Conservation (phyloP, 2,113 vertebrate species). For the Glareola pratincola region DNA sequence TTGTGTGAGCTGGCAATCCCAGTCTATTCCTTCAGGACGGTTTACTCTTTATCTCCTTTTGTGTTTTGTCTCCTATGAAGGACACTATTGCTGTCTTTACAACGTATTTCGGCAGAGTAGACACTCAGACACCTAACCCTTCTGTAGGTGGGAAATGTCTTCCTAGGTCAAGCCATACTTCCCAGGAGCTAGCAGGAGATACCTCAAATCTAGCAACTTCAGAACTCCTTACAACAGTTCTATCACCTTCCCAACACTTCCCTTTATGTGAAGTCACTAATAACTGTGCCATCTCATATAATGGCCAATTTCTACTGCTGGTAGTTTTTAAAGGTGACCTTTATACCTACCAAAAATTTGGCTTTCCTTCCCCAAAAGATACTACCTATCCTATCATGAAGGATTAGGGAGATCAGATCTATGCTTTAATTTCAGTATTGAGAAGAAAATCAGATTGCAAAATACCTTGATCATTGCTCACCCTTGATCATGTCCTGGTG, state of each 20-base stretch:
- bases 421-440: neutral
- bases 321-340: neutral
- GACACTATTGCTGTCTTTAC: fast-evolving
- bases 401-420: neutral
- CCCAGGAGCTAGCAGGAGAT: neutral
- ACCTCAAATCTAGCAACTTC: neutral
- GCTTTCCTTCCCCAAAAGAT: neutral
- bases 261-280: neutral
- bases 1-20: neutral
- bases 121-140: neutral
- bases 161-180: neutral
- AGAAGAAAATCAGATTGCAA: neutral
- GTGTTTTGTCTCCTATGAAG: neutral
- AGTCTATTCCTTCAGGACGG: neutral
- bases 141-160: neutral
- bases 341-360: neutral
- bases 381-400: neutral
- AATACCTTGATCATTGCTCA: fast-evolving
- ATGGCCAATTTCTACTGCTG: neutral
- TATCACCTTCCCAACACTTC: neutral
- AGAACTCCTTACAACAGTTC: neutral
- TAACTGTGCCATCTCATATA: neutral
- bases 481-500: neutral
- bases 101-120: neutral
- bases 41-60: neutral